Percentiles rank a stretch among this genome's conserved stretches.
Evolutionary conservation across 1,140 invertebrate genomes (phyloP).

Genomic region (Pantala flavescens): DNA sequence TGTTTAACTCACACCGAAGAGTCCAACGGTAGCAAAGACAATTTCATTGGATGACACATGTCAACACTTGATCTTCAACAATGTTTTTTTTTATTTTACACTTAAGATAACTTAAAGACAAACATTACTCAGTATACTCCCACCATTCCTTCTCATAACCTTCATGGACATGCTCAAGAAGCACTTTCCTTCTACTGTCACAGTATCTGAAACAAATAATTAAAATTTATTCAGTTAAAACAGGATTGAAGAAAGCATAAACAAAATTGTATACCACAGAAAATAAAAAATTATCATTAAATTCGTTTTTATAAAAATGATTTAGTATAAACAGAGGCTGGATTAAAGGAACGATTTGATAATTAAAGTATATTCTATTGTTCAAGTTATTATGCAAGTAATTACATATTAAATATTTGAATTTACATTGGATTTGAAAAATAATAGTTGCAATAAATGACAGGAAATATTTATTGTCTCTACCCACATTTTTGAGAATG

Average conservation of each 20-base stretch:
- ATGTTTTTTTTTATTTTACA: neutral
- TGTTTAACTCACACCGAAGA: neutral
- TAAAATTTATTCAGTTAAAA: constrained; percentile 23
- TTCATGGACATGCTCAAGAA: constrained; percentile 94
- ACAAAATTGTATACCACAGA: no score
- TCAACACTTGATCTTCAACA: neutral
- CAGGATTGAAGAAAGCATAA: constrained; percentile 16
- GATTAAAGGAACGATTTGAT: no score
- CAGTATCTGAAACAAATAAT: constrained; percentile 73
- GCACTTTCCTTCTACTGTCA: constrained; percentile 85
- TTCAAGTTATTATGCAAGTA: no score
- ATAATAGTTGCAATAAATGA: no score
- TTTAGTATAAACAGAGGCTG: no score
- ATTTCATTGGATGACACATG: neutral
- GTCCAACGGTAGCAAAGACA: neutral
- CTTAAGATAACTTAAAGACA: neutral
- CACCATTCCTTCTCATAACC: constrained; percentile 98
- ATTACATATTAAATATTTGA: no score
- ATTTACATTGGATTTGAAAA: no score
- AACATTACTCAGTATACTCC: constrained; percentile 74
- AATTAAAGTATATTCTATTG: no score
- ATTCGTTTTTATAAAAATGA: neutral
- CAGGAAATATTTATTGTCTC: no score
- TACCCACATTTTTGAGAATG: no score
- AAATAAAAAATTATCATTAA: constrained; percentile 11